Evolutionary conservation across 2,888 invertebrate species (phyloP).

Genomic region (Agrochola macilenta): DNA sequence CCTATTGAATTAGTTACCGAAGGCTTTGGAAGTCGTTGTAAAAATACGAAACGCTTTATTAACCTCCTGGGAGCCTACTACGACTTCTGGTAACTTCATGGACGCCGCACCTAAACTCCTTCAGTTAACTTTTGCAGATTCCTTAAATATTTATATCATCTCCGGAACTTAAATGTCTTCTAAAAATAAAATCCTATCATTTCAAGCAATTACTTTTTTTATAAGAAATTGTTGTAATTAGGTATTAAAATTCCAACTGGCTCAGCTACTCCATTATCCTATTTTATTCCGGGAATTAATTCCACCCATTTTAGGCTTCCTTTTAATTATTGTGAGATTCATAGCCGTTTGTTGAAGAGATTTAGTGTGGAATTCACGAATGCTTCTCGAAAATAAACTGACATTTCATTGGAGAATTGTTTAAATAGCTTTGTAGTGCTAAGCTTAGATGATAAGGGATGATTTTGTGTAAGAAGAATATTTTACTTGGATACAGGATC

Average conservation of each 20-base stretch:
- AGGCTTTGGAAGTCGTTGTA: no score
- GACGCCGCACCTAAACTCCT: no score
- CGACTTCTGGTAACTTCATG: no score
- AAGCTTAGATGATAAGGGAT: not conserved
- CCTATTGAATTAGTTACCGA: no score
- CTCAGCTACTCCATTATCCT: constrained; percentile 52
- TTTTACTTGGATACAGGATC: not conserved
- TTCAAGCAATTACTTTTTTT: constrained; percentile 13
- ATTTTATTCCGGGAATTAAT: constrained; percentile 50
- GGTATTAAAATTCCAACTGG: constrained; percentile 56
- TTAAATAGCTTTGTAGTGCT: no score
- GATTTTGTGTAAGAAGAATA: not conserved
- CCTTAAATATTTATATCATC: not conserved
- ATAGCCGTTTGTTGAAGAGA: constrained; percentile 16
- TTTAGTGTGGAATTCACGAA: constrained; percentile 30
- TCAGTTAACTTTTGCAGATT: not conserved
- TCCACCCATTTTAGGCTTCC: constrained; percentile 38
- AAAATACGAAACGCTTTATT: no score
- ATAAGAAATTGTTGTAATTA: constrained; percentile 42
- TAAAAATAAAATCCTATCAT: not conserved
- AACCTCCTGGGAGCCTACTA: no score
- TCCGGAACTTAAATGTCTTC: not conserved
- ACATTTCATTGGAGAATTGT: constrained; percentile 7
- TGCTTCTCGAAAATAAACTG: not conserved
- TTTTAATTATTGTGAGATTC: constrained; percentile 46